Evolutionary conservation across 2,797 vertebrate species (phyloP).

Genomic region (Acipenser oxyrinchus): DNA sequence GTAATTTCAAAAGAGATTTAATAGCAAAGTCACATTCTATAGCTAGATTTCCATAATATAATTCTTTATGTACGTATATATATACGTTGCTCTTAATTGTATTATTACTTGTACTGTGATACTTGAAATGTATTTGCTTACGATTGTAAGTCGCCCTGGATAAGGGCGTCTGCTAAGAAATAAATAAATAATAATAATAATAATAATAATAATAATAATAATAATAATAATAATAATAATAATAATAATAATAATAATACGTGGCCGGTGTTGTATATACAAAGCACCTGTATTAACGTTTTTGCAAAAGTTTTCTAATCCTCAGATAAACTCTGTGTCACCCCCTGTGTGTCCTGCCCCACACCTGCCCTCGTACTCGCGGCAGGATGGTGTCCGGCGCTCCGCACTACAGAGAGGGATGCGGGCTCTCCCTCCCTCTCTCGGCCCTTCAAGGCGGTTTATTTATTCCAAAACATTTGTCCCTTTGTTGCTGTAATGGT

Average conservation of each 20-base stretch:
- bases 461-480: constrained; percentile 56
- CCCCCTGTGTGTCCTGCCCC: constrained; percentile 24
- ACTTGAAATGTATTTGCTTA: too few relatives aligned
- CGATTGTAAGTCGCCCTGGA: too few relatives aligned
- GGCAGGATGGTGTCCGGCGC: too few relatives aligned
- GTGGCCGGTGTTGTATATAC: constrained; percentile 20
- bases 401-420: too few relatives aligned
- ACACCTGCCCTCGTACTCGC: too few relatives aligned
- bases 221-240: too few relatives aligned
- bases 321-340: constrained; percentile 63
- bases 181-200: too few relatives aligned
- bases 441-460: constrained; percentile 41
- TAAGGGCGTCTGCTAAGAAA: too few relatives aligned
- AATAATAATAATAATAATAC: too few relatives aligned
- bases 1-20: background rate
- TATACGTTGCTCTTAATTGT: too few relatives aligned
- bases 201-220: too few relatives aligned
- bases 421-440: constrained; percentile 17
- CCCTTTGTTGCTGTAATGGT: constrained; percentile 43
- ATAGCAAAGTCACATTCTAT: background rate
- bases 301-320: constrained; percentile 47
- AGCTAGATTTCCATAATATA: background rate
- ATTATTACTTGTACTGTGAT: too few relatives aligned
- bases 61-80: background rate
- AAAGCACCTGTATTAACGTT: constrained; percentile 11